Base-by-base conservation (phyloP, 2,888 invertebrate species). In the Diarsia dahlii region DNA sequence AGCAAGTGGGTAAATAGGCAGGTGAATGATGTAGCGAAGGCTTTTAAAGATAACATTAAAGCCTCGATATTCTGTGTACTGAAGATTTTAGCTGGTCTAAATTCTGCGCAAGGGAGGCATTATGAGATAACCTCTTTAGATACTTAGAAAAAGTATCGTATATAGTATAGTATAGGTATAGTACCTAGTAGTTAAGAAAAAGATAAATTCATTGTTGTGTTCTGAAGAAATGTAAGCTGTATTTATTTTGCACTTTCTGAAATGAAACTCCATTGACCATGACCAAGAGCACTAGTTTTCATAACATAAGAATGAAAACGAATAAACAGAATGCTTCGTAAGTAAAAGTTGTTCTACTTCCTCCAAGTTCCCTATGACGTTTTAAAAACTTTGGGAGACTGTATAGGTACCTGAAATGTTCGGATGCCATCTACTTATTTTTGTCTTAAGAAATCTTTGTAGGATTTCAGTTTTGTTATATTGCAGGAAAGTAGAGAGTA, bases 1-100 rank as follows among this genome's bases (percentile, higher is more conserved):
- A 80, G 82, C 84, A 74, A 77, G 80, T 68, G 65, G 66, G 84
- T 87, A 84, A 83, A 83, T 78, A 82, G 69, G 23, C 67, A 74
- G 69, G 48, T 82, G 70, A 74, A 77, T 67, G 70, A 74, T 78
- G 71, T 71, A 74, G 64, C 64, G 50, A 46, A 50, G 39, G 64
- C 67, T 67, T 68, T 72, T 70, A 20, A 39, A 73, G 76, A 78
- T 87, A 85, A 83, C 60, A 60, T 67, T 74, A n/a, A 65, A 65
- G 46, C 34, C 10, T 8, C 39, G n/a, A 46, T 62, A 34, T 60
- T 54, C 63, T 74, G 34, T 34, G 28, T 69, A 12, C 23, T 10
- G 18, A 56, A 56, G n/a, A 67, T 70, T 63, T 63, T 63, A 28
- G 46, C 5, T 18, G 15, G 52, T 46, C 10, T 62, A 34, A 48